phyloP scores from a whole-genome alignment of 2,888 invertebrate genomes.

The Taenaris catops region DNA sequence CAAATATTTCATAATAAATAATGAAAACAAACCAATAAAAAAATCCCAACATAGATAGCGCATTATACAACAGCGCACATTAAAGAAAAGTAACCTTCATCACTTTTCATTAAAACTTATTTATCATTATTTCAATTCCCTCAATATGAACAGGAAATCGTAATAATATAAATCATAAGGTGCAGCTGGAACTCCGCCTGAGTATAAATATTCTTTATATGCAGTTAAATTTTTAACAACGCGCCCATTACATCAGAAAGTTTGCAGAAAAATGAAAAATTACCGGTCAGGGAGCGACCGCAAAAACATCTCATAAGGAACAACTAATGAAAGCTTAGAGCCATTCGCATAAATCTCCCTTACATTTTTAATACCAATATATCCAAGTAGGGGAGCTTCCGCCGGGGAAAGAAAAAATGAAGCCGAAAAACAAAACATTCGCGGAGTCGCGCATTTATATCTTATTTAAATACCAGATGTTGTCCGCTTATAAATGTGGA shows the following conservation, averaged over 20 bases:
- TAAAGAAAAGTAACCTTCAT: constrained; percentile 26
- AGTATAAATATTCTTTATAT: constrained; percentile 77
- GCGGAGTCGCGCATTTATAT: constrained; percentile 71
- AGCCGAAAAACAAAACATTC: constrained; percentile 65
- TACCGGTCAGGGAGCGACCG: constrained; percentile 78
- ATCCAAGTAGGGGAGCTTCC: constrained; percentile 70
- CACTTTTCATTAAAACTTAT: constrained; percentile 51
- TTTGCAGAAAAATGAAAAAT: constrained; percentile 77
- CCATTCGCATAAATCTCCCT: constrained; percentile 79
- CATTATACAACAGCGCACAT: neutral
- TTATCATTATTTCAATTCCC: constrained; percentile 49
- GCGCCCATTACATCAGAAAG: constrained; percentile 62
- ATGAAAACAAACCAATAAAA: too few species aligned
- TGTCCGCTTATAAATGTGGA: constrained; percentile 71
- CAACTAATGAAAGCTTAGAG: constrained; percentile 80
- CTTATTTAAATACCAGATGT: constrained; percentile 79
- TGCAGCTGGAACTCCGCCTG: constrained; percentile 59
- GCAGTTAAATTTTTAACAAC: constrained; percentile 69
- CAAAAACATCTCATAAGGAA: constrained; percentile 74
- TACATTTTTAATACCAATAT: constrained; percentile 81
- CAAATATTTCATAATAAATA: too few species aligned
- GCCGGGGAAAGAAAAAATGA: constrained; percentile 53
- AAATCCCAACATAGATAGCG: too few species aligned
- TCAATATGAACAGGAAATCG: constrained; percentile 53
- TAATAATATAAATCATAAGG: constrained; percentile 70